A percentile compares a stretch with the other conserved stretches of the same genome.
Conservation (phyloP, 2,888 invertebrate species). For the Therioaphis trifolii region DNA sequence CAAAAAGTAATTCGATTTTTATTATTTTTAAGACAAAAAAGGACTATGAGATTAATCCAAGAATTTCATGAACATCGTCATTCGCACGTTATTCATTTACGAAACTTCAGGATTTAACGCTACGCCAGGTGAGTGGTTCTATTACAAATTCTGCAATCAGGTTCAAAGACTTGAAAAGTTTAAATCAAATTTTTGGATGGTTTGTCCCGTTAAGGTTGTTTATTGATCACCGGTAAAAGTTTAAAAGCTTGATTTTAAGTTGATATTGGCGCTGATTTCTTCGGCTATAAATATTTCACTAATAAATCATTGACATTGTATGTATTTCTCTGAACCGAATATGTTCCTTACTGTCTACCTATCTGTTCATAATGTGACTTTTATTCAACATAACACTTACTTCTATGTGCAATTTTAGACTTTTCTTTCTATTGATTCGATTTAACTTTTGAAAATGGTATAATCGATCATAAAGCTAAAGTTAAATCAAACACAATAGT, state of each 20-base stretch:
- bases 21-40: too few relatives aligned
- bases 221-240: background rate
- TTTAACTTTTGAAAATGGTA: too few relatives aligned
- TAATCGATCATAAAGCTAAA: too few relatives aligned
- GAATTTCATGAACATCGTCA: background rate
- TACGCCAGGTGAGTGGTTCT: background rate
- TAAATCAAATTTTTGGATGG: background rate
- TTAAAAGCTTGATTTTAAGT: background rate
- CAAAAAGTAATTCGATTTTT: too few relatives aligned
- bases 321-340: background rate
- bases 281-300: background rate
- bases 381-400: background rate
- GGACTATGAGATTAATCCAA: too few relatives aligned
- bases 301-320: background rate
- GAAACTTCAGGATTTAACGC: background rate
- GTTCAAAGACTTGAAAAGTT: background rate
- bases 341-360: background rate
- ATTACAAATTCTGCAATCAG: background rate
- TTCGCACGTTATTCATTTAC: conserved; percentile 17
- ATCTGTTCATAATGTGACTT: background rate
- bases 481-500: too few relatives aligned
- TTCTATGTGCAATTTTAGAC: too few relatives aligned
- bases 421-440: too few relatives aligned
- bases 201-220: background rate
- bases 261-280: background rate